Evolutionary conservation across 2,113 vertebrate genomes (phyloP), one percentile per base, ranked within the genome.

Genomic region (Centropristis striata): DNA sequence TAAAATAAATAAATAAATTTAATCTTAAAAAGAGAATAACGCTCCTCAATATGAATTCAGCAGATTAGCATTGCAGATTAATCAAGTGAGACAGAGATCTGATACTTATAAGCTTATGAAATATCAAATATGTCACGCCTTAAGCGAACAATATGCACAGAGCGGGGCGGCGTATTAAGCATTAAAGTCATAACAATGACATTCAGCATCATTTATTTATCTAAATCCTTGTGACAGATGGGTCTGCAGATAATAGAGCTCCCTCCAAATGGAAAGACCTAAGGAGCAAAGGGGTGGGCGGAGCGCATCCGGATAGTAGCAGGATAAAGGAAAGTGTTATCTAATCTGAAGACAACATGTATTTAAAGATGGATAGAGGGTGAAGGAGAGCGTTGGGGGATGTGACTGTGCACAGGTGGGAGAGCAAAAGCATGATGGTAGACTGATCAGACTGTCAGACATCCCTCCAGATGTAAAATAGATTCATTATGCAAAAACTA

Each of bases 141-240:
- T 81, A 76, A 76, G 69, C 50, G 15, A 82, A 89, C 89, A 90
- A 90, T 90, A 89, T 87, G 89, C 75, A 72, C 49, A 12, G 61
- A 82, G 51, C 27, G 12, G 63, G 65, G 71, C 32, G 27, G 80
- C 47, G 84, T 83, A 90, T 92, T 94, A 91, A 87, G 87, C 81
- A 85, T 84, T 90, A 92, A 93, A 91, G 91, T 91, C 89, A 89
- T 83, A 89, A 93, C 91, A 92, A 93, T 92, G 88, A 92, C 92
- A 90, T 89, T 81, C 78, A 27, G 72, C 79, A 53, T 84, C 71
- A 86, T 86, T 83, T 79, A 84, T 86, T 90, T 69, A 86, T 89
- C 81, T 86, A 90, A 91, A 93, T 90, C 90, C 87, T 25, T 11
- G 80, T 81, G 90, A 92, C 93, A 94, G 93, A 92, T 94, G 92